A percentile compares a stretch with the other conserved stretches of the same genome.
Evolutionary conservation across 2,888 invertebrate genomes (phyloP).

Genomic region (Drosophila algonquin): DNA sequence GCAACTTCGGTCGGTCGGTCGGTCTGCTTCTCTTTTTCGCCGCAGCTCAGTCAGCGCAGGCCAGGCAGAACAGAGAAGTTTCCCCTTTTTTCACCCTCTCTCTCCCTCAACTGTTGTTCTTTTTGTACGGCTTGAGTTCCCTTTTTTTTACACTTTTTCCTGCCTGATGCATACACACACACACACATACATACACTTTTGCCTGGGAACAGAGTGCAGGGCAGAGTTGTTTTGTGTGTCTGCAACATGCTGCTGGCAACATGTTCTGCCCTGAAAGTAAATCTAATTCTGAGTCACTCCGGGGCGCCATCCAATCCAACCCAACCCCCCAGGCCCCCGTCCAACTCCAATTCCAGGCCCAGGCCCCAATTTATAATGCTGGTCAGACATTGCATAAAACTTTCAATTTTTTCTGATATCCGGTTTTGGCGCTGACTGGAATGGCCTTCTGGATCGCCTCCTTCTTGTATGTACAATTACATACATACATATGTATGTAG

Average conservation of each 20-base stretch:
- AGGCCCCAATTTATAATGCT: slow-evolving; percentile 22
- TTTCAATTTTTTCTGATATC: slow-evolving; percentile 73
- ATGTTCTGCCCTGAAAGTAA: slow-evolving; percentile 13
- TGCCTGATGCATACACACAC: not conserved
- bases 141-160: slow-evolving; percentile 13
- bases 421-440: slow-evolving; percentile 59
- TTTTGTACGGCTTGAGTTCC: slow-evolving; percentile 79
- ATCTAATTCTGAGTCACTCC: slow-evolving; percentile 32
- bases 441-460: slow-evolving; percentile 57
- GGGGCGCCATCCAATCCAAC: not conserved
- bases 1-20: slow-evolving; percentile 8
- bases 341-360: not conserved
- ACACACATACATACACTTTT: not conserved
- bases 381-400: slow-evolving; percentile 55
- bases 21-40: slow-evolving; percentile 13
- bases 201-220: not conserved
- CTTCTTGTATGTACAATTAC: slow-evolving; percentile 1
- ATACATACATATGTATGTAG: not conserved
- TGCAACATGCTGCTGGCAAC: slow-evolving; percentile 38
- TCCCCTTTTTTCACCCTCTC: slow-evolving; percentile 69
- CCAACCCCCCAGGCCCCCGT: no score
- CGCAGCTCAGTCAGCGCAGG: not conserved
- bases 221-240: slow-evolving; percentile 4
- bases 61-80: slow-evolving; percentile 22
- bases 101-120: slow-evolving; percentile 54